Evolutionary conservation across 2,113 vertebrate species (phyloP).

Genomic region (Odocoileus virginianus): DNA sequence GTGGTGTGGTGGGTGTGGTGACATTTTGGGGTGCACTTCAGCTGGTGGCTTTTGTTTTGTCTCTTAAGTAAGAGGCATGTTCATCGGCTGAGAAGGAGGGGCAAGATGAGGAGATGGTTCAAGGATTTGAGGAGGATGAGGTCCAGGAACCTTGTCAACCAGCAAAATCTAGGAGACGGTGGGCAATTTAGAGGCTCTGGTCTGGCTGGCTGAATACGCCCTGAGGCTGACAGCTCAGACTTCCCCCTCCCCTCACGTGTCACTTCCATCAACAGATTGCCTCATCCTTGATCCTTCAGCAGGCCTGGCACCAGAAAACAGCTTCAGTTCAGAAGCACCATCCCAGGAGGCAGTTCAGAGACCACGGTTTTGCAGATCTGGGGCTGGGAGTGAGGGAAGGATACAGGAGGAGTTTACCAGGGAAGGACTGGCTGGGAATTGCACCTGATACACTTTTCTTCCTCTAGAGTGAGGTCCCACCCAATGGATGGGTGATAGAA

Average conservation of each 20-base stretch:
- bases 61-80: background rate
- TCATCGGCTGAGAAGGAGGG: background rate
- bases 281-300: background rate
- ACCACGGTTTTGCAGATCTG: background rate
- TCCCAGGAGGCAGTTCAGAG: background rate
- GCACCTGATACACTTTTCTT: background rate
- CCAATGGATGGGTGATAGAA: background rate
- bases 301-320: background rate
- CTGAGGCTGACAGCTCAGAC: background rate
- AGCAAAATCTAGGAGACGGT: background rate
- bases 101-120: background rate
- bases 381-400: background rate
- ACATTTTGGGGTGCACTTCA: background rate
- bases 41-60: background rate
- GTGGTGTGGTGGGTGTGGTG: too few relatives aligned
- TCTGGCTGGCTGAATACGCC: background rate
- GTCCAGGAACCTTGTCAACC: background rate
- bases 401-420: background rate
- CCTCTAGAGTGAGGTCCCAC: background rate
- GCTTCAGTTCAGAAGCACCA: background rate
- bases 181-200: constrained; percentile 27
- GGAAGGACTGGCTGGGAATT: background rate
- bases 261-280: background rate
- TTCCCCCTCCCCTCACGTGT: background rate
- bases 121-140: background rate